phyloP scores from a whole-genome alignment of 2,888 invertebrate genomes.

The Latrodectus elegans region DNA sequence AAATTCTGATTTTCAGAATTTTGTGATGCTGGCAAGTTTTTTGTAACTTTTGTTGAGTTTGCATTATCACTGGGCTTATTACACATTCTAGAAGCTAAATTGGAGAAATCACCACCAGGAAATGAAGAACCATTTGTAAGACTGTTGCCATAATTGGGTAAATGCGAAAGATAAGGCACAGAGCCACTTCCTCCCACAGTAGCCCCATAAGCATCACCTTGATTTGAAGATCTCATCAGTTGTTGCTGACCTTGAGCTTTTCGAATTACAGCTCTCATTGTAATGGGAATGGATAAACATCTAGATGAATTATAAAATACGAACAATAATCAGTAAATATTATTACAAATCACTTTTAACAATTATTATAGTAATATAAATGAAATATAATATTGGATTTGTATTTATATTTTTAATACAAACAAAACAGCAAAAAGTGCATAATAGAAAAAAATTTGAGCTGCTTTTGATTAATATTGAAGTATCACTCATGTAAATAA shows the following conservation, averaged over 20 bases:
- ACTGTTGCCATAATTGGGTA: slow-evolving; percentile 67
- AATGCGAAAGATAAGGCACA: slow-evolving; percentile 66
- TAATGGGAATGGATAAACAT: slow-evolving; percentile 93
- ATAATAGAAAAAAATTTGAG: too few species aligned
- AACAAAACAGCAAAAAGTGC: too few species aligned
- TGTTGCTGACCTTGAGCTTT: slow-evolving; percentile 72
- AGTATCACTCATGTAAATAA: too few species aligned
- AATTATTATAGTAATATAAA: too few species aligned
- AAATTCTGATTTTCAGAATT: slow-evolving; percentile 58
- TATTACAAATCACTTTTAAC: too few species aligned
- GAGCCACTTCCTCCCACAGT: slow-evolving; percentile 54
- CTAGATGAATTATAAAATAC: slow-evolving; percentile 72
- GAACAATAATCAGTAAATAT: background rate
- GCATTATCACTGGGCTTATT: slow-evolving; percentile 56
- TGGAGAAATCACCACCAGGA: slow-evolving; percentile 68
- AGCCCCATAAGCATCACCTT: slow-evolving; percentile 69
- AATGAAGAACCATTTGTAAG: slow-evolving; percentile 67
- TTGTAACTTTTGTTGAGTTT: slow-evolving; percentile 45
- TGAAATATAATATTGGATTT: too few species aligned
- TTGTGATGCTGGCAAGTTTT: slow-evolving; percentile 42
- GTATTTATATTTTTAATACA: too few species aligned
- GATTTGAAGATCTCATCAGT: slow-evolving; percentile 56
- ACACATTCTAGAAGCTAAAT: slow-evolving; percentile 67
- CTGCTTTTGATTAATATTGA: too few species aligned
- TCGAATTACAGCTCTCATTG: slow-evolving; percentile 89